Base-by-base conservation (phyloP, 2,888 invertebrate genomes). In the Orthonychiurus folsomi region DNA sequence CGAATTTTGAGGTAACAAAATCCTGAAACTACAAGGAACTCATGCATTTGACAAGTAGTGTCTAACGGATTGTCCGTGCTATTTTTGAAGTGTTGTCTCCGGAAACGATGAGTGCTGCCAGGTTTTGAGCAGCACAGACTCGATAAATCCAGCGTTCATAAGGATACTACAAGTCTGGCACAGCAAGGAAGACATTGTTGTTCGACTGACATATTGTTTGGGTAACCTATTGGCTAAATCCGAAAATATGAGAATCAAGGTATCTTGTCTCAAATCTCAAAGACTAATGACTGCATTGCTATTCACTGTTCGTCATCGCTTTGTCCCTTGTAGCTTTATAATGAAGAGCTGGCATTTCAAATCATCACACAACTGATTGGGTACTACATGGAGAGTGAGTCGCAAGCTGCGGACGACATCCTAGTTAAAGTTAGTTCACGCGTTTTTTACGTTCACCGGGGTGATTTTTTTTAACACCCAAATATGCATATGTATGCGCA, bases 151-250 rank as follows among this genome's bases (percentile, higher is more conserved):
- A 18, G 63, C 67, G 2, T 63, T 70, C 21, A 69, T 71, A n/a
- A 60, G 59, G 57, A 66, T 68, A 9, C 59, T 72, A 20, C 64
- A 70, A 59, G 50, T 64, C 26, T 71, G 69, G 69, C 64, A 68
- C 56, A 59, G 61, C 48, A 71, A 69, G 56, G 71, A 71, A n/a
- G 69, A 69, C 52, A 66, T 71, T 56, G 66, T 73, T 55, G 69
- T 73, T 47, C 63, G 72, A 5, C 63, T 70, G 37, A 66, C 66
- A 9, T 73, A 71, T 61, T 69, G 68, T 55, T 62, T 73, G 9
- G 72, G 72, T 27, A 73, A 71, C 62, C 66, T 73, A 18, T 64
- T 73, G 25, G 69, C 71, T 18, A 66, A 64, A 20, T 63, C 64
- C 20, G 70, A 69, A 50, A 66, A 66, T 24, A 68, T 72, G 64